Percentiles rank a stretch among this genome's conserved stretches.
These are phyloP conservation scores for Panthera tigris DNA, from an alignment of 2,113 vertebrate species.

Conservation along the genomic window DNA sequence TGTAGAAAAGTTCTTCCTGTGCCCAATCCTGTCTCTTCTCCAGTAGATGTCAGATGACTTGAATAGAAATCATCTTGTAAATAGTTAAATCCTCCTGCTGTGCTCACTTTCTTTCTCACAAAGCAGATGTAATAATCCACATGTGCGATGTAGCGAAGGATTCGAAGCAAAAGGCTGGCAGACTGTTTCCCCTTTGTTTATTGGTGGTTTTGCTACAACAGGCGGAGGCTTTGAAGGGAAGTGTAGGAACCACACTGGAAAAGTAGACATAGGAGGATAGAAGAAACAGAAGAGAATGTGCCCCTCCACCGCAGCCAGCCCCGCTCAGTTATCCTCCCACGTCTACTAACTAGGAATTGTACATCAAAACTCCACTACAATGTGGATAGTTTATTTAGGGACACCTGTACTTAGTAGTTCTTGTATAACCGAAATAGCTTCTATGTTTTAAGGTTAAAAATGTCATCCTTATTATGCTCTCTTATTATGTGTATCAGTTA, in stretches of 20 bases:
- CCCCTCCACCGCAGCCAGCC: rapidly evolving
- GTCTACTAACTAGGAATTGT: not conserved
- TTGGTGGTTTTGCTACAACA: not conserved
- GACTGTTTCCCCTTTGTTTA: not conserved
- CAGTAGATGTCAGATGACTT: slow-evolving; percentile 43
- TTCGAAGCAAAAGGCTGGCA: not conserved
- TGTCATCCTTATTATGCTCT: not conserved
- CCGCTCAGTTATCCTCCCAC: not conserved
- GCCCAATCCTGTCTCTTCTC: slow-evolving; percentile 40
- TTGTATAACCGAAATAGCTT: not conserved
- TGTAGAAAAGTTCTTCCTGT: not conserved
- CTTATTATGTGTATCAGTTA: not conserved
- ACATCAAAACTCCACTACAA: not conserved
- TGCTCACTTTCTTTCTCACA: not conserved
- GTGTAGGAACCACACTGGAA: not conserved
- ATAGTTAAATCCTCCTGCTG: slow-evolving; percentile 35
- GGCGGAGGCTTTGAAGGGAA: not conserved
- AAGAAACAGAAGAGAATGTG: not conserved
- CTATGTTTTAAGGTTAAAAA: slow-evolving; percentile 20
- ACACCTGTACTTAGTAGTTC: not conserved
- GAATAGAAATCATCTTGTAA: slow-evolving; percentile 54
- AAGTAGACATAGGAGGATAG: not conserved
- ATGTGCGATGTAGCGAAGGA: not conserved
- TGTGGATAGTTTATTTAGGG: not conserved
- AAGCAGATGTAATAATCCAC: not conserved